Percentiles rank a stretch among this genome's conserved stretches.
Evolutionary conservation across 2,888 invertebrate species (phyloP).

Genomic region (Portevinia maculata): DNA sequence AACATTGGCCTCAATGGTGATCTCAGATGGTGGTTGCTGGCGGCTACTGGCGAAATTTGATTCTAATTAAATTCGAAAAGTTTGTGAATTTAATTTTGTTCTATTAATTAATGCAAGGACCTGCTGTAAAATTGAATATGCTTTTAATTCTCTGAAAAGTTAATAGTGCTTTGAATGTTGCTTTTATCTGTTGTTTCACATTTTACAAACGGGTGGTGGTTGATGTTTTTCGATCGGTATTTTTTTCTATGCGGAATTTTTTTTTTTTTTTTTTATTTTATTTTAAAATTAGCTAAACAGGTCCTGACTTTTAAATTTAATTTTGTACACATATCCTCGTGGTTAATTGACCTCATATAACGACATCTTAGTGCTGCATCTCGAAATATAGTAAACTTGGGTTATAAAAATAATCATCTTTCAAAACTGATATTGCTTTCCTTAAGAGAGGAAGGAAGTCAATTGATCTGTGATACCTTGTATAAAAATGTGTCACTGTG

Average conservation of each 20-base stretch:
- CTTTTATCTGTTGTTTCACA: background rate
- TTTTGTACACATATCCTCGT: too few species aligned
- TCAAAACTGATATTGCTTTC: too few species aligned
- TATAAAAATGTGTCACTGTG: too few species aligned
- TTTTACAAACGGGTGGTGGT: background rate
- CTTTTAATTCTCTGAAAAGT: background rate
- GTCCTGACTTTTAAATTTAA: too few species aligned
- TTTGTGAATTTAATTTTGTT: constrained; percentile 32
- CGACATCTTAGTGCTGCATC: too few species aligned
- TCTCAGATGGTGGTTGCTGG: constrained; percentile 22
- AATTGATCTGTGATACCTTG: too few species aligned
- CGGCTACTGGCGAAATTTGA: constrained; percentile 4
- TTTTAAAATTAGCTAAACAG: background rate
- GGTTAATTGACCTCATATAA: too few species aligned
- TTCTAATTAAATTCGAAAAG: constrained; percentile 54
- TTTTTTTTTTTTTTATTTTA: background rate
- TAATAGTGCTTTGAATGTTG: background rate
- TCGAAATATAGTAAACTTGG: too few species aligned
- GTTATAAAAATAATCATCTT: too few species aligned
- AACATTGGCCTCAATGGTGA: constrained; percentile 37
- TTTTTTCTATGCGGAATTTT: background rate
- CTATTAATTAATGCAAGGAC: constrained; percentile 3
- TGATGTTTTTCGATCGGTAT: background rate
- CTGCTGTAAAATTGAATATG: constrained; percentile 9
- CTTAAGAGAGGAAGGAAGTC: too few species aligned